Conservation (phyloP, 2,113 vertebrate species). For the Delphinapterus leucas region DNA sequence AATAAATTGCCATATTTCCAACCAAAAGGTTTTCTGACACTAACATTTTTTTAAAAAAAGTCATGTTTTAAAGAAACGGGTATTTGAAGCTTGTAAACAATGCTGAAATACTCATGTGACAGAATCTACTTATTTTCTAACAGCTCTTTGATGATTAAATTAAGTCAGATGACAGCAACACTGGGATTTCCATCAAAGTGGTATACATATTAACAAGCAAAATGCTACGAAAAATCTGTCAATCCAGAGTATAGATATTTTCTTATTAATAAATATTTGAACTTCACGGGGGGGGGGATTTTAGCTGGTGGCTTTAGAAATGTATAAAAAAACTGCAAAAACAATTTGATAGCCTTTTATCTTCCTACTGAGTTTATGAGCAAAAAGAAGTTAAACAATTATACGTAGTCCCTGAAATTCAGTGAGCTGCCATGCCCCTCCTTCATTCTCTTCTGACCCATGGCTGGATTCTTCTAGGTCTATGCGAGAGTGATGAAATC, state of each 20-base stretch:
- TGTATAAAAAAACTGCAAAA: not conserved
- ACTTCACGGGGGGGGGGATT: not conserved
- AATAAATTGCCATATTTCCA: not conserved
- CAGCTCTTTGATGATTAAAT: conserved; percentile 21
- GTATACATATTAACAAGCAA: not conserved
- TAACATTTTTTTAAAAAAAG: not conserved
- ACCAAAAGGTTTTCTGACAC: not conserved
- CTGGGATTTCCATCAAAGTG: not conserved
- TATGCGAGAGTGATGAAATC: not conserved
- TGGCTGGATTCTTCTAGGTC: not conserved
- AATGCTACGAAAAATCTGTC: not conserved
- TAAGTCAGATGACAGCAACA: not conserved
- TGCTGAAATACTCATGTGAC: not conserved
- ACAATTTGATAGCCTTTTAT: not conserved
- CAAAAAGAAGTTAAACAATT: not conserved
- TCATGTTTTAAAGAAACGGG: not conserved
- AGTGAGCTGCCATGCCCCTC: not conserved
- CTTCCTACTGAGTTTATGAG: not conserved
- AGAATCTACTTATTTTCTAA: not conserved
- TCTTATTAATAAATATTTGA: not conserved
- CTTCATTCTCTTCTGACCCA: not conserved
- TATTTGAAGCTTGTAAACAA: not conserved
- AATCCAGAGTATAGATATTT: not conserved
- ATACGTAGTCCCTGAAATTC: not conserved
- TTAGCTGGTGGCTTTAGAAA: conserved; percentile 11